Evolutionary conservation across 2,797 vertebrate genomes (phyloP).

Genomic region (Leptoclinus maculatus): DNA sequence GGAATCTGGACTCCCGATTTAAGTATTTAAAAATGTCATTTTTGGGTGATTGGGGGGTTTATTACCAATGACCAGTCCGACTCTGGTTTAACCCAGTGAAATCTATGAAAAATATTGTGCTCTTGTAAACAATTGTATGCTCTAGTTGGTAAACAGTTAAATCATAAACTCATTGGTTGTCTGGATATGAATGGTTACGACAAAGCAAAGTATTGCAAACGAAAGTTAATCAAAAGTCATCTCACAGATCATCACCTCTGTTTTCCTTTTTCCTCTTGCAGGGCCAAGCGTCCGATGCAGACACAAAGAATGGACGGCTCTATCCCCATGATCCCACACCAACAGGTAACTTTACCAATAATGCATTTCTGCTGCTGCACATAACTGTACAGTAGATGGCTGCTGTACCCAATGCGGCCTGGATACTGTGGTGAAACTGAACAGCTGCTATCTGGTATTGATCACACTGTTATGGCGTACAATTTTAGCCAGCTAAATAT

Average conservation of each 20-base stretch:
- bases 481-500: not conserved
- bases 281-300: constrained; percentile 91
- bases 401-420: not conserved
- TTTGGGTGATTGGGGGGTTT: no score
- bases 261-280: constrained; percentile 60
- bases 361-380: not conserved
- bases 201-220: not conserved
- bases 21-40: no score
- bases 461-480: not conserved
- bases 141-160: not conserved
- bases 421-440: not conserved
- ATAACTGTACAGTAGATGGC: not conserved
- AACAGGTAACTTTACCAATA: constrained; percentile 87
- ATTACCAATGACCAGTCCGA: not conserved
- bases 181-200: not conserved
- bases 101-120: not conserved
- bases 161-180: not conserved
- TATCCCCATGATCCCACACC: constrained; percentile 91
- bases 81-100: no score
- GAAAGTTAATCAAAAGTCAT: not conserved
- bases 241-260: not conserved
- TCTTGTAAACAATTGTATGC: not conserved
- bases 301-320: constrained; percentile 86
- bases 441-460: not conserved
- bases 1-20: no score